Base-by-base conservation (phyloP, 2,113 vertebrate species). In the Pelvicachromis taeniatus region DNA sequence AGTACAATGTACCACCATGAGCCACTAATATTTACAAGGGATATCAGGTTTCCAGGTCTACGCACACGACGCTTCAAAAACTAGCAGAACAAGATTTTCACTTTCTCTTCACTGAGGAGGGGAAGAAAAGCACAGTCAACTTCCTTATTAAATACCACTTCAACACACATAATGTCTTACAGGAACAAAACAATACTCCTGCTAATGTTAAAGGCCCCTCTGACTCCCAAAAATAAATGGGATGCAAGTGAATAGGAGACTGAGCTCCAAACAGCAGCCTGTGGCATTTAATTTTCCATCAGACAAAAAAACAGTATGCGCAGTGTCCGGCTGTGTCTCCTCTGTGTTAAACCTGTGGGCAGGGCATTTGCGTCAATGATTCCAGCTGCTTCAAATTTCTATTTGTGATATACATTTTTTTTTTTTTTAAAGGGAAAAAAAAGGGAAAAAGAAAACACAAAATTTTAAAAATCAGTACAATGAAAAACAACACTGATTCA, bases 61-160 rank as follows among this genome's bases (percentile, higher is more conserved):
- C 82, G 70, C 91, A 89, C 79, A 48, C 63, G 78, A 86, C 63
- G 26, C 88, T 87, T 88, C 77, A 78, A 58, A 91, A 94, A 95
- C 94, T 84, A 93, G 93, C 55, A 78, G 83, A 88, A 91, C 94
- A 82, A 93, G 88, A 94, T 93, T 93, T 91, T 86, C 82, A 85
- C 90, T 93, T 88, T 91, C 84, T 91, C 87, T 91, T 93, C 90
- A 89, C 81, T 87, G 90, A 86, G 65, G 90, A 84, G 85, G 83
- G 91, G 81, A 77, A 81, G 65, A 86, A 91, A 86, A 84, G 85
- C 59, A 79, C 81, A 82, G 82, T 93, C 84, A 89, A 91, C 93
- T 93, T 93, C 93, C 92, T 93, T 53, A 65, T 88, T 80, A 61
- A 78, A 87, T 81, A 80, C 82, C 77, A 79, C 77, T 86, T 84